Percentiles rank a stretch among this genome's conserved stretches.
phyloP scores from a whole-genome alignment of 2,888 invertebrate species.

The Dasysyrphus albostriatus region DNA sequence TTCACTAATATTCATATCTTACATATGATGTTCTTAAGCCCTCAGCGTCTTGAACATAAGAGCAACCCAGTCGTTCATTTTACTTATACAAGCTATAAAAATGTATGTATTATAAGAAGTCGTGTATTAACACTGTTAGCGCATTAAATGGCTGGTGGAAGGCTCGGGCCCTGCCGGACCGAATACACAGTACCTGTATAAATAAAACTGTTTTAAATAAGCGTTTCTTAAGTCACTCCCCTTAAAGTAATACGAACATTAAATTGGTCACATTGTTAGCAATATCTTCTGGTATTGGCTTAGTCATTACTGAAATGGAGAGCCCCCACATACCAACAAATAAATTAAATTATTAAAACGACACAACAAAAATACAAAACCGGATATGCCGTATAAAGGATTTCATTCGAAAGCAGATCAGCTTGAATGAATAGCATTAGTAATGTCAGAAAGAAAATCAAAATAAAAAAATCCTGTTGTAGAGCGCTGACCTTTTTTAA shows the following conservation, averaged over 20 bases:
- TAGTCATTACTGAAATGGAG: slow-evolving; percentile 30
- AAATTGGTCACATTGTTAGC: slow-evolving; percentile 9
- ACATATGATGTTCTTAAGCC: no score
- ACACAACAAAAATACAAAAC: slow-evolving; percentile 31
- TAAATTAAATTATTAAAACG: neutral
- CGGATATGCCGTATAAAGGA: slow-evolving; percentile 68
- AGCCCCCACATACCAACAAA: slow-evolving; percentile 16
- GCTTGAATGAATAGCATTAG: slow-evolving; percentile 7
- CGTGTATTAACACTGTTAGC: no score
- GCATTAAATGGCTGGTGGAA: no score
- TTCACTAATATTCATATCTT: no score
- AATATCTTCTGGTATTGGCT: slow-evolving; percentile 32
- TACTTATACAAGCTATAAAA: no score
- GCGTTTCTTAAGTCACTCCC: neutral
- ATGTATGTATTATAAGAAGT: no score
- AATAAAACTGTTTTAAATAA: no score
- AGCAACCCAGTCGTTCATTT: no score
- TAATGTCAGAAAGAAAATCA: neutral
- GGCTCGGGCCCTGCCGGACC: no score
- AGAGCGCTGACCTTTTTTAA: slow-evolving; percentile 73
- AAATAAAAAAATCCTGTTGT: slow-evolving; percentile 68
- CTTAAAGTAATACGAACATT: neutral
- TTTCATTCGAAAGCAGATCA: slow-evolving; percentile 28
- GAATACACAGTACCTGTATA: no score
- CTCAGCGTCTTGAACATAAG: no score